Evolutionary conservation across 1,140 invertebrate genomes (phyloP).

Genomic region (Galleria mellonella): DNA sequence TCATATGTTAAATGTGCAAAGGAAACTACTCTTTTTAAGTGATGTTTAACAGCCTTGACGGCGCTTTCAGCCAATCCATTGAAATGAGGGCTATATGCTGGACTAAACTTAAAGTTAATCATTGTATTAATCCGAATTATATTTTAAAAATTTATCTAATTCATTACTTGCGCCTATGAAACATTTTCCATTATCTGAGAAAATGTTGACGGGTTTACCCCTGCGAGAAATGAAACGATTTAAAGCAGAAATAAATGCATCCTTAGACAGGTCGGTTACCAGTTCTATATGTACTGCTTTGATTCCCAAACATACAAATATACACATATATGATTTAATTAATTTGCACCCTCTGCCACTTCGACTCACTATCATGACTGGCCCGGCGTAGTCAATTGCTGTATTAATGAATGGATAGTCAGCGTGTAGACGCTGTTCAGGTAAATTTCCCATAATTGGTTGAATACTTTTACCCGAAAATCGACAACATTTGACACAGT

Average conservation of each 20-base stretch:
- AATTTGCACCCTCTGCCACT: slow-evolving; percentile 18
- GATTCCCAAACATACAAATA: slow-evolving; percentile 23
- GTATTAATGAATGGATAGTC: too few relatives aligned
- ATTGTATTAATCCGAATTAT: slow-evolving; percentile 10
- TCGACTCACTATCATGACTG: too few relatives aligned
- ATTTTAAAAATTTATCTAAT: slow-evolving; percentile 7
- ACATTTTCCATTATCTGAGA: slow-evolving; percentile 19
- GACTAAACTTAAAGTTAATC: slow-evolving; percentile 10
- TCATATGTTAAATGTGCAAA: background rate
- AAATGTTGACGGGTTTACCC: slow-evolving; percentile 15
- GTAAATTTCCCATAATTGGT: too few relatives aligned
- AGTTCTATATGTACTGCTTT: slow-evolving; percentile 37
- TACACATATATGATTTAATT: slow-evolving; percentile 20
- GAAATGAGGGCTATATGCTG: slow-evolving; percentile 14
- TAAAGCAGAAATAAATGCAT: slow-evolving; percentile 23
- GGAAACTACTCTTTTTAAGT: background rate
- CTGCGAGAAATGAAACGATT: slow-evolving; percentile 19
- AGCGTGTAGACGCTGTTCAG: too few relatives aligned
- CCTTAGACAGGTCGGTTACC: slow-evolving; percentile 15
- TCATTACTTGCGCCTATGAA: slow-evolving; percentile 18
- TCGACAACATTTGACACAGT: too few relatives aligned
- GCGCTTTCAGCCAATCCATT: slow-evolving; percentile 11
- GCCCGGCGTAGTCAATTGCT: too few relatives aligned
- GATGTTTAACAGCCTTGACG: background rate
- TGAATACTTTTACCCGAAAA: too few relatives aligned